phyloP scores from a whole-genome alignment of 53 echinoderm and acorn worm genomes.

The Temnopleurus reevesii region DNA sequence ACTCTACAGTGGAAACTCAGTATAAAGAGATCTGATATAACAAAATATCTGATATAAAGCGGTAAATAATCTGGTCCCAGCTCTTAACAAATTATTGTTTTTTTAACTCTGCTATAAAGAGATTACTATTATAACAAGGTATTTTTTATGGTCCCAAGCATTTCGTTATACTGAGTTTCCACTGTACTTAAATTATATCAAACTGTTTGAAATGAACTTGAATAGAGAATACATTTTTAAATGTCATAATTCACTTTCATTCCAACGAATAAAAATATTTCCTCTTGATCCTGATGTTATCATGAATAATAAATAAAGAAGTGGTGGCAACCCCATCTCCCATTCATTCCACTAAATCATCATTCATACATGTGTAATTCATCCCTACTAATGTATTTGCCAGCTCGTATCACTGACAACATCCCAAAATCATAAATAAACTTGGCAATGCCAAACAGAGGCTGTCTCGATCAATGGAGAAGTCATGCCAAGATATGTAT shows the following conservation, averaged over 20 bases:
- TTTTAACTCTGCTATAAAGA: no score
- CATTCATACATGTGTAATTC: background rate
- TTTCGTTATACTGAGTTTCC: no score
- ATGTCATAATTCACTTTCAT: background rate
- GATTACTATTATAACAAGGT: no score
- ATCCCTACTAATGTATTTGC: background rate
- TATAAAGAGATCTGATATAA: no score
- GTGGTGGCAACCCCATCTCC: background rate
- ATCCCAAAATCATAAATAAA: background rate
- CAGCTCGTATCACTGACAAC: background rate
- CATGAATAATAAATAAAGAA: background rate
- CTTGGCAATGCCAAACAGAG: background rate
- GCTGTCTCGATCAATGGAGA: background rate
- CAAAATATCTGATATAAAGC: no score
- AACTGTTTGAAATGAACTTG: background rate
- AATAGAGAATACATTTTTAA: no score
- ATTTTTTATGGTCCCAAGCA: no score
- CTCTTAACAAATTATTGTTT: no score
- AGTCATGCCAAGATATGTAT: background rate
- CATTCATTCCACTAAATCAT: background rate
- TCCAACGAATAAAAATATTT: background rate
- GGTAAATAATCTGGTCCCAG: no score
- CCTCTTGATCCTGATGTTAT: background rate
- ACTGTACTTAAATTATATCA: background rate
- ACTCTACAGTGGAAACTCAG: no score